These are phyloP conservation scores for Pseudolaguvia tuberculata DNA, from an alignment of 2,113 vertebrate genomes.

Conservation along the genomic window DNA sequence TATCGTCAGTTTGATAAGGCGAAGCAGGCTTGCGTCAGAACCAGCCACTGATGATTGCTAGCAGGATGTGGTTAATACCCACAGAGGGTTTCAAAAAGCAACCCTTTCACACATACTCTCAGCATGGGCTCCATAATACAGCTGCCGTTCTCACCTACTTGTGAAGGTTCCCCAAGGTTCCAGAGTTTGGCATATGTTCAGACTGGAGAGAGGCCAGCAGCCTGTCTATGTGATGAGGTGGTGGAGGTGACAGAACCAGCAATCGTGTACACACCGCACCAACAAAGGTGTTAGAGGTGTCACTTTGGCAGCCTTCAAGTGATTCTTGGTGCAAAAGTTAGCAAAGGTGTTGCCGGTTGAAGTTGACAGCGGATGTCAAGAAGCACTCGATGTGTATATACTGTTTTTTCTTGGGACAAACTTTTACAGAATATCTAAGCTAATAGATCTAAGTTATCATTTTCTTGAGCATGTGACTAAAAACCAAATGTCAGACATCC, in stretches of 20 bases:
- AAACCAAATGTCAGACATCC: no score
- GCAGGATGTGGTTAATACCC: constrained; percentile 29
- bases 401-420: neutral
- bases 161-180: constrained; percentile 40
- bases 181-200: constrained; percentile 37
- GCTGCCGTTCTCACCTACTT: constrained; percentile 24
- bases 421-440: no score
- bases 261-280: neutral
- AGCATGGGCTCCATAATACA: constrained; percentile 23
- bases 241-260: constrained; percentile 31
- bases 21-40: constrained; percentile 31
- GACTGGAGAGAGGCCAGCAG: constrained; percentile 26
- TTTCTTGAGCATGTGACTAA: no score
- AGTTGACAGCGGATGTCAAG: neutral
- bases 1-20: constrained; percentile 43
- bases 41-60: constrained; percentile 32
- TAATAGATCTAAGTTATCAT: no score
- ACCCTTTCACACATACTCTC: constrained; percentile 29
- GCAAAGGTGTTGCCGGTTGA: constrained; percentile 18
- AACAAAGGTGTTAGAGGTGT: constrained; percentile 30
- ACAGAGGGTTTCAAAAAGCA: constrained; percentile 37
- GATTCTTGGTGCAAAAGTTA: constrained; percentile 33
- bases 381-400: neutral
- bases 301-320: constrained; percentile 10
- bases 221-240: constrained; percentile 8